Conservation (phyloP, 2,113 vertebrate genomes). For the Myxocyprinus asiaticus region DNA sequence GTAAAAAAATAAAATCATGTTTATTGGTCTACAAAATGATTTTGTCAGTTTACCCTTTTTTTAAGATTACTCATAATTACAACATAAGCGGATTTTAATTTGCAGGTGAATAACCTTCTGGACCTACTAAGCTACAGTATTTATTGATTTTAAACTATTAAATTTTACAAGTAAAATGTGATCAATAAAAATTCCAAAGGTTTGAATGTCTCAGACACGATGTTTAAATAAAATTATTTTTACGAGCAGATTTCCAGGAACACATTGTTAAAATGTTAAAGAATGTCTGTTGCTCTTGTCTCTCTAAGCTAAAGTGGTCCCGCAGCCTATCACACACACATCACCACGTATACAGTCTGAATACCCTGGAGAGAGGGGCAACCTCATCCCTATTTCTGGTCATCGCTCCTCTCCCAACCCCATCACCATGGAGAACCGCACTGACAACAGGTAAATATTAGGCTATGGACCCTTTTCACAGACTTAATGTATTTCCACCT, state of each 20-base stretch:
- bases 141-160: background rate
- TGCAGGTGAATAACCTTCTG: background rate
- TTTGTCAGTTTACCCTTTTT: no score
- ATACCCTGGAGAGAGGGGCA: slow-evolving; percentile 88
- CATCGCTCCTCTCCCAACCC: slow-evolving; percentile 96
- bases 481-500: background rate
- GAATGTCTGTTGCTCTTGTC: background rate
- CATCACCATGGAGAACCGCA: slow-evolving; percentile 92
- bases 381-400: slow-evolving; percentile 90
- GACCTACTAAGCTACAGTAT: background rate
- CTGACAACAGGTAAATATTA: slow-evolving; percentile 85
- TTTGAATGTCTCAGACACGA: background rate
- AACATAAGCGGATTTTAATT: no score
- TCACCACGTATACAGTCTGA: slow-evolving; percentile 93
- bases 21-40: no score
- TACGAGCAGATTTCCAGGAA: background rate
- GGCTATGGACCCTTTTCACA: no score
- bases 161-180: background rate
- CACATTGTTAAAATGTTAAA: background rate
- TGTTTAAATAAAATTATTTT: background rate
- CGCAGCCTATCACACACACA: slow-evolving; percentile 93
- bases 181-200: background rate
- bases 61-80: no score
- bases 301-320: slow-evolving; percentile 92
- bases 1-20: no score